These are phyloP conservation scores for Dolichoris vasculosae DNA, from an alignment of 1,140 invertebrate genomes.

Conservation along the genomic window DNA sequence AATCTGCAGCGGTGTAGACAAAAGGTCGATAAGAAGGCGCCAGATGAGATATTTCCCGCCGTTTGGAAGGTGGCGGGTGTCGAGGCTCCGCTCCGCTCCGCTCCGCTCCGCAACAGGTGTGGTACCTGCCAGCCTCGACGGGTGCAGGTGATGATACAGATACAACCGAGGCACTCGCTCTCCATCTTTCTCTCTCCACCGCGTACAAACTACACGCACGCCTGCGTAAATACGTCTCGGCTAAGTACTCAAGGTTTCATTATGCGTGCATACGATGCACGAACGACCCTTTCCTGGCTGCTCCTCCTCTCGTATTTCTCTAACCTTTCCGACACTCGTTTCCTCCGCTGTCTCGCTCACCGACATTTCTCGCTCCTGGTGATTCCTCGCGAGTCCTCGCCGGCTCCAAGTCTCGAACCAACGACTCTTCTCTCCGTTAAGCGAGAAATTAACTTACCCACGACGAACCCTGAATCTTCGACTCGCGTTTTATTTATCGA, in stretches of 20 bases:
- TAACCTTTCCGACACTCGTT: neutral
- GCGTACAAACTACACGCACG: neutral
- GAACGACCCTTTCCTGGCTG: neutral
- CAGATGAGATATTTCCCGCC: conserved; percentile 44
- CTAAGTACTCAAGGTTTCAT: neutral
- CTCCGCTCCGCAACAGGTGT: conserved; percentile 55
- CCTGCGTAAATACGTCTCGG: neutral
- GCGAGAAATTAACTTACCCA: neutral
- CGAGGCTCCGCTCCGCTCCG: conserved; percentile 33
- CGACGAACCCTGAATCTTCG: neutral
- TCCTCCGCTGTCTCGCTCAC: neutral
- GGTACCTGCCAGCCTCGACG: neutral
- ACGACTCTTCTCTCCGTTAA: neutral
- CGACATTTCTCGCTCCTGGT: too few relatives aligned
- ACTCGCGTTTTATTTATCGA: neutral
- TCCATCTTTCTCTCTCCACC: neutral
- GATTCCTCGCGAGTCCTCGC: too few relatives aligned
- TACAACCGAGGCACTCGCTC: neutral
- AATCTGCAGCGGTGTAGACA: neutral
- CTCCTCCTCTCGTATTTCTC: neutral
- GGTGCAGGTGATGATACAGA: conserved; percentile 23
- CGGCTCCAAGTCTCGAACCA: neutral
- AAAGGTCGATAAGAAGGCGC: neutral
- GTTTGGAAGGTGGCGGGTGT: conserved; percentile 1
- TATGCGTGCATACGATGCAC: neutral